These are phyloP conservation scores for Antheraea mylitta DNA, from an alignment of 1,140 invertebrate genomes.

Conservation along the genomic window DNA sequence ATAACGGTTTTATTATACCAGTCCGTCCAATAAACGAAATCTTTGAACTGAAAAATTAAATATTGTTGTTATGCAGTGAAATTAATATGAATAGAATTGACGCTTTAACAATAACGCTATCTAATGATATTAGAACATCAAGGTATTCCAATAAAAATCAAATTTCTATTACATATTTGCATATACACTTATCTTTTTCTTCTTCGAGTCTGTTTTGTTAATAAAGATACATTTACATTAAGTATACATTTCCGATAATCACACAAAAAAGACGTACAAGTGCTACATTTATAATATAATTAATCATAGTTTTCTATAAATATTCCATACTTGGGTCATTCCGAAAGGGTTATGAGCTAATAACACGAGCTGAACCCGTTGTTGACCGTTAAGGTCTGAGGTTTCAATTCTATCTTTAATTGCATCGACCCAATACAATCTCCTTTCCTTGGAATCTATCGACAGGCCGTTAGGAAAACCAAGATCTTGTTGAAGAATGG, in stretches of 20 bases:
- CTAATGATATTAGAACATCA: no score
- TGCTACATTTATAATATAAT: neutral
- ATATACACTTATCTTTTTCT: no score
- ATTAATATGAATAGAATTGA: neutral
- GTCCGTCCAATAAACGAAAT: conserved; percentile 94
- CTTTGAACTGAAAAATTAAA: conserved; percentile 79
- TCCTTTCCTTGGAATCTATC: conserved; percentile 89
- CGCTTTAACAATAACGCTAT: no score
- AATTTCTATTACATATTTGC: no score
- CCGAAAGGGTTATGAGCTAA: conserved; percentile 88
- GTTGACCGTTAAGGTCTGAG: conserved; percentile 89
- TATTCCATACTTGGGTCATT: conserved; percentile 81
- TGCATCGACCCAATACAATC: conserved; percentile 95
- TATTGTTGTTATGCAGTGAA: neutral
- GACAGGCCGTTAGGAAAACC: conserved; percentile 95
- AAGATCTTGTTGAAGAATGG: conserved; percentile 88
- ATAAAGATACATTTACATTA: no score
- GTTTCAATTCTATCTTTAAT: conserved; percentile 94
- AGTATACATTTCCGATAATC: no score
- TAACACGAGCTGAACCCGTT: conserved; percentile 85
- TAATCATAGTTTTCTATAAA: neutral
- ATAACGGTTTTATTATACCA: conserved; percentile 91
- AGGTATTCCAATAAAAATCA: no score
- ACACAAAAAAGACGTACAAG: no score
- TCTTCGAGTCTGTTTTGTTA: no score